phyloP scores from a whole-genome alignment of 2,888 invertebrate species.

The Marronus borbonicus region DNA sequence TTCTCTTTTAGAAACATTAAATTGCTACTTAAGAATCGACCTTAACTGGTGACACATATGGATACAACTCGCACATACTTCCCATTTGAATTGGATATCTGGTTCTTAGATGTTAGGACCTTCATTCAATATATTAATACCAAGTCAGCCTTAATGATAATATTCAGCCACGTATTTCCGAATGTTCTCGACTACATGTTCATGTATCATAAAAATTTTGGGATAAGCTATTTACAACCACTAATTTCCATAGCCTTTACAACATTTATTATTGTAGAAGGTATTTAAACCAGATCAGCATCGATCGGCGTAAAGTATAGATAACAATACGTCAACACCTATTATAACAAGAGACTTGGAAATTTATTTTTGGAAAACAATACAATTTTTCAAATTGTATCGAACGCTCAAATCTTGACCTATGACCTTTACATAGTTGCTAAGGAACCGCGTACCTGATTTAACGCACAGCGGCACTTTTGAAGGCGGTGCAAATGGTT shows the following conservation, averaged over 20 bases:
- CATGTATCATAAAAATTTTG: neutral
- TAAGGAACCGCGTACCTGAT: slow-evolving; percentile 48
- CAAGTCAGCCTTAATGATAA: neutral
- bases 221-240: neutral
- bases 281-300: neutral
- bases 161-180: neutral
- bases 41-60: neutral
- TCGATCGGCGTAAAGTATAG: neutral
- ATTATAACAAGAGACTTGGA: slow-evolving; percentile 17
- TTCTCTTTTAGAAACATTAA: too few relatives aligned
- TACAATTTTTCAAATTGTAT: slow-evolving; percentile 45
- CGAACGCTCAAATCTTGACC: slow-evolving; percentile 51
- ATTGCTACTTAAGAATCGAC: too few relatives aligned
- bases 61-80: too few relatives aligned
- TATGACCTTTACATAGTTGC: slow-evolving; percentile 51
- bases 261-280: neutral
- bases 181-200: neutral
- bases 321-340: neutral
- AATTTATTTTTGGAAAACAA: slow-evolving; percentile 48
- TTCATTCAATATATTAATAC: too few relatives aligned
- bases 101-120: too few relatives aligned
- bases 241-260: neutral
- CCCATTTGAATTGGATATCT: too few relatives aligned
- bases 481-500: slow-evolving; percentile 18
- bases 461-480: slow-evolving; percentile 35